Evolutionary conservation across 2,888 invertebrate genomes (phyloP).

Genomic region (Netelia virgata): DNA sequence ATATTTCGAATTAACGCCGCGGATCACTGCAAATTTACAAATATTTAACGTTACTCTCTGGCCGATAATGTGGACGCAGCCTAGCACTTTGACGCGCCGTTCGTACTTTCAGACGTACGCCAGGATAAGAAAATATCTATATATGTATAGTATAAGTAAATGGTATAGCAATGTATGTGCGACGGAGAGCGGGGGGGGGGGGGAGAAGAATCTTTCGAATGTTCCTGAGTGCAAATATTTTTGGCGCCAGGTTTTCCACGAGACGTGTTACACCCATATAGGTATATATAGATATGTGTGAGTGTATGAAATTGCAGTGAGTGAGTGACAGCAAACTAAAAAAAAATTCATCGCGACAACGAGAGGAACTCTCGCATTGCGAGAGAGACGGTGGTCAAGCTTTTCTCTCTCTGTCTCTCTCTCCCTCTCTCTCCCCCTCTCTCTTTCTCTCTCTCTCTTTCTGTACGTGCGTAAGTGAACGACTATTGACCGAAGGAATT

Average conservation of each 20-base stretch:
- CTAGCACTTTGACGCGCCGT: slow-evolving; percentile 63
- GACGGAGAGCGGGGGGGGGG: slow-evolving; percentile 9
- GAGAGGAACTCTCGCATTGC: slow-evolving; percentile 28
- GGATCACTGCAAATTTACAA: slow-evolving; percentile 65
- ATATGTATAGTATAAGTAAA: slow-evolving; percentile 33
- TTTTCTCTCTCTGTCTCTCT: slow-evolving; percentile 13
- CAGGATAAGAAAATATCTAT: slow-evolving; percentile 2
- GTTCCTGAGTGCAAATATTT: slow-evolving; percentile 78
- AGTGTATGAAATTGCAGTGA: slow-evolving; percentile 70
- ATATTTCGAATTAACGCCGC: slow-evolving; percentile 61
- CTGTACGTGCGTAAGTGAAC: slow-evolving; percentile 71
- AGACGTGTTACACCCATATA: slow-evolving; percentile 68
- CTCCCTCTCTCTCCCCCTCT: background rate
- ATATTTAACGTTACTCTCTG: slow-evolving; percentile 67
- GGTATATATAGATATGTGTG: background rate
- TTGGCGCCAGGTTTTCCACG: slow-evolving; percentile 81
- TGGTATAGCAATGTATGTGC: slow-evolving; percentile 5
- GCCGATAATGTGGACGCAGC: slow-evolving; percentile 41
- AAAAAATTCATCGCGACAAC: slow-evolving; percentile 22
- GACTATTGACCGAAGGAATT: slow-evolving; percentile 81
- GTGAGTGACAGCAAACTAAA: slow-evolving; percentile 41
- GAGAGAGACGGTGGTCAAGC: slow-evolving; percentile 33
- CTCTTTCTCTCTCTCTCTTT: background rate
- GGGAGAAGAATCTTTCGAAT: slow-evolving; percentile 46
- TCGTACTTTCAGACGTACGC: slow-evolving; percentile 52